Percentiles rank a stretch among this genome's conserved stretches.
Evolutionary conservation across 2,888 invertebrate genomes (phyloP).

Genomic region (Erebia ligea): DNA sequence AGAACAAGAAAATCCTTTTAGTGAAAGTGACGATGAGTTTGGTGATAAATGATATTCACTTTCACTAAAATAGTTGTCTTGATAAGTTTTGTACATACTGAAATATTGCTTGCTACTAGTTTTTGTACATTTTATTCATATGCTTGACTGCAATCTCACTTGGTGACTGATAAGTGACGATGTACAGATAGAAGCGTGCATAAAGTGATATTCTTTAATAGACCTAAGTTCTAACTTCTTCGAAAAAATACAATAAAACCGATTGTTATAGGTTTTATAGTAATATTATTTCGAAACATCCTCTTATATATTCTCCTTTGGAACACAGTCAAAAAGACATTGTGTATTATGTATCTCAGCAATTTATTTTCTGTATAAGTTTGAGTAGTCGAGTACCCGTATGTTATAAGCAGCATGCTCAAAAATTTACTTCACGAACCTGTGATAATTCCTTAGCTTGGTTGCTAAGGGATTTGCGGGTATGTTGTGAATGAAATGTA

Average conservation of each 20-base stretch:
- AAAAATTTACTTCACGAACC: too few species aligned
- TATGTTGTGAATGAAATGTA: too few species aligned
- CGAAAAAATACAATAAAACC: too few species aligned
- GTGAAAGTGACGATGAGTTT: constrained; percentile 52
- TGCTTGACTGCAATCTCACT: neutral
- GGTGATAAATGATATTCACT: constrained; percentile 36
- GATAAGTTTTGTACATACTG: constrained; percentile 1
- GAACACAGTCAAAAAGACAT: neutral
- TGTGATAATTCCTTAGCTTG: too few species aligned
- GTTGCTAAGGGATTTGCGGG: too few species aligned
- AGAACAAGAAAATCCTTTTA: constrained; percentile 53
- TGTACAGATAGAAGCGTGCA: neutral
- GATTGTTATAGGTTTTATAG: too few species aligned
- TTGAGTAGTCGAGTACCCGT: too few species aligned
- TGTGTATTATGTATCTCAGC: neutral
- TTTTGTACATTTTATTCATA: neutral
- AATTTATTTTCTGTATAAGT: too few species aligned
- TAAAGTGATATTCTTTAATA: neutral
- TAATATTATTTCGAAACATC: neutral
- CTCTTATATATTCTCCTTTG: neutral
- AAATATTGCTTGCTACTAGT: neutral
- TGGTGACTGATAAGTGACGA: neutral
- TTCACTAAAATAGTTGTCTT: neutral
- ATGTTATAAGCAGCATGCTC: too few species aligned
- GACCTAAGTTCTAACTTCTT: neutral